phyloP scores from a whole-genome alignment of 2,797 vertebrate species.

The Chiloscyllium punctatum region DNA sequence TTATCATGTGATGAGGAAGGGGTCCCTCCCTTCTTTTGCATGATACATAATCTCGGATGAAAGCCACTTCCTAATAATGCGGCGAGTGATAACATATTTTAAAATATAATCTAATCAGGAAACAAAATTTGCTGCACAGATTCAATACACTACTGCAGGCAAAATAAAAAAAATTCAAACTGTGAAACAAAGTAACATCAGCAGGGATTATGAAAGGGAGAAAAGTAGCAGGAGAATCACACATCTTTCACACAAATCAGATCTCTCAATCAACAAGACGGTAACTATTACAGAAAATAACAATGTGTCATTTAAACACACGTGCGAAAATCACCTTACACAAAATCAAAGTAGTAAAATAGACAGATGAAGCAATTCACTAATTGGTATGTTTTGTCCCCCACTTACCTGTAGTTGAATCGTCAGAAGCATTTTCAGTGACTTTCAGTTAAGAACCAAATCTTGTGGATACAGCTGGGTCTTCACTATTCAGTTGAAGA shows the following conservation, averaged over 20 bases:
- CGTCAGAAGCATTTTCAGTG: not conserved
- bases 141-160: not conserved
- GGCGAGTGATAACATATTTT: not conserved
- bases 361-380: constrained; percentile 45
- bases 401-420: not conserved
- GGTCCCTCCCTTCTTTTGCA: constrained; percentile 44
- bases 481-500: too few species aligned
- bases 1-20: constrained; percentile 54
- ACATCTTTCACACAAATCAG: constrained; percentile 47
- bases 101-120: constrained; percentile 19
- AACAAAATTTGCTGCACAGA: constrained; percentile 19
- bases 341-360: constrained; percentile 36
- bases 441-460: not conserved
- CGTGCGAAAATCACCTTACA: not conserved
- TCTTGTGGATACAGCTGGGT: too few species aligned
- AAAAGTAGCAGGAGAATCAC: constrained; percentile 39
- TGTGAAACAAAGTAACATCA: constrained; percentile 43
- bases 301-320: constrained; percentile 33
- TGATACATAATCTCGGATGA: constrained; percentile 44
- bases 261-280: constrained; percentile 43
- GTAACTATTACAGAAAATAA: constrained; percentile 39
- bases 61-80: constrained; percentile 38
- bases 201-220: constrained; percentile 45
- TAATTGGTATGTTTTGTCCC: not conserved
- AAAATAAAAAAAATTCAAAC: not conserved